Base-by-base conservation (phyloP, 2,888 invertebrate genomes). In the Argyresthia goedartella region DNA sequence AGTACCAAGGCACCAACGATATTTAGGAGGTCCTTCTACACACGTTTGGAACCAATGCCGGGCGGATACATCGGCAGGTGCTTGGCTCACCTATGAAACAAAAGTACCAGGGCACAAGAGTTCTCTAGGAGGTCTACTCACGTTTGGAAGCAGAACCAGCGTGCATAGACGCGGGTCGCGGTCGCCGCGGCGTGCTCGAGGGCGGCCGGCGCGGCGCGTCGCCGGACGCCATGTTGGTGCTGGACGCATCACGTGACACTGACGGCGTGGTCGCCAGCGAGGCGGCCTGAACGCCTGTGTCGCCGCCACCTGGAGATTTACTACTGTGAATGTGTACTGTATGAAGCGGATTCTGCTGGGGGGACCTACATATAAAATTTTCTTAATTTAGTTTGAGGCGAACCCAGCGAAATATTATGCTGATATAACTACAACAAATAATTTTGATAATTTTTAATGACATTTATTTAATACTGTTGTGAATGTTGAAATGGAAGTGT, bases 231-330 rank as follows among this genome's bases (percentile, higher is more conserved):
- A 73, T 60, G 33, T 67, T 64, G 6, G 71, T 78, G 54, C 72
- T 67, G 33, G 45, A 43, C 35, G 51, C 52, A 73, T 84, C 84
- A 54, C 81, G 78, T n/a, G 85, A 84, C 68, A 81, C 77, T 45
- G 70, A 64, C 54, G 80, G 81, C 50, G 81, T 81, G 3, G 69
- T 78, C 35, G 73, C 76, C 16, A 60, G 14, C 10, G 50, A 56
- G 41, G 42, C 47, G 11, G 43, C 36, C 13, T 48, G 48, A 10
- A 14, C 64, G 54, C 80, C 74, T 53, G 56, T 54, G 58, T 52
- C 64, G 52, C 57, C 66, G 44, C 53, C 57, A 58, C 8, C 57
- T 56, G 9, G 57, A 46, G 14, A 52, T 39, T 39, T 39, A 1
- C 9, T 2, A 39, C 4, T 9, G 10, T 39, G 39, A 39, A 39